Evolutionary conservation across 2,888 invertebrate species (phyloP), one percentile per base, ranked within the genome.

Genomic region (Deilephila porcellus): DNA sequence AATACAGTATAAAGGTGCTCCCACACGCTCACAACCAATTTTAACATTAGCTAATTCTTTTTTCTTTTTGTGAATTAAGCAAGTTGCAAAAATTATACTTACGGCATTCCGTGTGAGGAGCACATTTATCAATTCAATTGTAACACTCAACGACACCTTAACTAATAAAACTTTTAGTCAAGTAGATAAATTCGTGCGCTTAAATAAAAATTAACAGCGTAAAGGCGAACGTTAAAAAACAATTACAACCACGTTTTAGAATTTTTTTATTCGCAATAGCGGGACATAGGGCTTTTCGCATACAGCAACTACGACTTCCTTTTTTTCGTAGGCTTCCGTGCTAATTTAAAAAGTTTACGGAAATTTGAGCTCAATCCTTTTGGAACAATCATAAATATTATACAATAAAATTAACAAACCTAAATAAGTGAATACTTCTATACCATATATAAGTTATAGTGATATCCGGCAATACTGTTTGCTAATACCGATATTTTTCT

Each of bases 161-260:
- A 74, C 67, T 71, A 63, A 53, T 83, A 87, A 85, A 85, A 83
- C 81, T 84, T 67, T 88, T 86, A 86, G 86, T 87, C 85, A 83
- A 88, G 83, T 88, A 83, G 80, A 86, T 93, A 93, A 92, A 93
- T 94, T 93, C 93, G 93, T 94, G 93, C 93, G 92, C 88, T 91
- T 89, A 91, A 93, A 89, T 75, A 87, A 88, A 86, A 85, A 83
- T 80, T 80, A 85, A 87, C 83, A 88, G 87, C 88, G 80, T 87
- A 81, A 87, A 90, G 83, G 90, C 88, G 83, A 88, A 87, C 78
- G 81, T 85, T 85, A 85, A 79, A 84, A 56, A 83, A 83, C 74
- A 82, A 87, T 77, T 87, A 91, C 90, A 90, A 91, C 86, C 88
- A 83, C 81, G 75, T 81, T 91, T 89, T 86, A 83, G 81, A 82